Evolutionary conservation across 1,140 invertebrate genomes (phyloP), one percentile per base, ranked within the genome.

Genomic region (Coelopa frigida): DNA sequence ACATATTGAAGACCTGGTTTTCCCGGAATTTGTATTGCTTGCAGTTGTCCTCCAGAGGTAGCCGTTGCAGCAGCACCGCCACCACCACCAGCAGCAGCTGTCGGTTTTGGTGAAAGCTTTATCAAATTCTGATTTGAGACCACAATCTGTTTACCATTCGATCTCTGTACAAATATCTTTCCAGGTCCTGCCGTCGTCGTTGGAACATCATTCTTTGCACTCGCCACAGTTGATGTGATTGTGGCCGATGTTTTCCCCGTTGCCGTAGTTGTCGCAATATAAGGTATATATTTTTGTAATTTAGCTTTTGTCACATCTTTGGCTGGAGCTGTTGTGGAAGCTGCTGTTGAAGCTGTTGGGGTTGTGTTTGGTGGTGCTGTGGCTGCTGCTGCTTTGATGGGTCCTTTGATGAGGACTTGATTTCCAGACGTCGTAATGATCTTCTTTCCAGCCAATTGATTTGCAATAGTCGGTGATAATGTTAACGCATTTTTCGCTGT

Each of bases 1-100:
- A 69, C 55, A 54, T 64, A 68, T 47, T 69, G 60, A 6, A 69
- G 40, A 18, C 61, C 59, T n/a, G 40, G 45, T 33, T 65, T 67
- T 21, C 65, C 61, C 1, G 54, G 21, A 8, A 65, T 23, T 40
- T 66, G 63, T 23, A 68, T 53, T 0, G 65, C 44, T 38, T 62
- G 63, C 10, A 66, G 8, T 26, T 52, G 55, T 17, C 53, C 52
- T 17, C 52, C 3, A 10, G 24, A 24, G 29, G 18, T 27, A 14
- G 4, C 18, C 26, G 32, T 36, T 36, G 43, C 8, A 6, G 43
- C 11, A 10, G n/a, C 24, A 15, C 12, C 12, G 20, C n/a, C 3
- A 29, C 27, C 27, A 26, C 17, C 17, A 14, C 20, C 14, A 26
- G 23, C 22, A 0, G 21, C 21, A 7, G 45, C 49, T 45, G 8